Percentiles rank a stretch among this genome's conserved stretches.
phyloP scores from a whole-genome alignment of 2,888 invertebrate genomes.

The Melieria omissa region DNA sequence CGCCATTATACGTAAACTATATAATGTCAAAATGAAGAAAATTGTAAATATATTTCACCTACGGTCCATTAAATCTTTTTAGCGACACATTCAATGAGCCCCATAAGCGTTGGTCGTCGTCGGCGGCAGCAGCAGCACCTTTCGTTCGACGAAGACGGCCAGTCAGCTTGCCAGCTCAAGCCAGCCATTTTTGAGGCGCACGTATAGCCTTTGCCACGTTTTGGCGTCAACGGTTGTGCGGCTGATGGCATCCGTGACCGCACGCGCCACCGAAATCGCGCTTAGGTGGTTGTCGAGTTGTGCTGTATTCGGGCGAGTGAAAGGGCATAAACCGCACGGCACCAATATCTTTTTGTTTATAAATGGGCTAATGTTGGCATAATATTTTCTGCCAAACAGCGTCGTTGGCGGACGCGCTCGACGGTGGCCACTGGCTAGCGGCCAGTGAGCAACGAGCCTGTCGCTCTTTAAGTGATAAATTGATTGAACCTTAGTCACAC shows the following conservation, averaged over 20 bases:
- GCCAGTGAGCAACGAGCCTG: constrained; percentile 32
- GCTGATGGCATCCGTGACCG: background rate
- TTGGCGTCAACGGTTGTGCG: background rate
- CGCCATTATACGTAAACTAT: too few species aligned
- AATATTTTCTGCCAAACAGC: constrained; percentile 45
- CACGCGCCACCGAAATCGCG: background rate
- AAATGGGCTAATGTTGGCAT: constrained; percentile 57
- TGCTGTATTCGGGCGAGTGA: background rate
- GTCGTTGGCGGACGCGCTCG: background rate
- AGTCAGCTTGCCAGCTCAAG: background rate
- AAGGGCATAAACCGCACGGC: constrained; percentile 38
- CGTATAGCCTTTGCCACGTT: background rate
- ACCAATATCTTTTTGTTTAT: constrained; percentile 60
- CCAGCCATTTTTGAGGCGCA: background rate
- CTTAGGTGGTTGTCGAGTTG: too few species aligned
- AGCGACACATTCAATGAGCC: constrained; percentile 58
- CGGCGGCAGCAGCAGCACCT: constrained; percentile 50
- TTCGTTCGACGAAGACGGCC: constrained; percentile 27
- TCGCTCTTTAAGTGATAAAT: constrained; percentile 59
- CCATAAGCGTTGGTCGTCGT: constrained; percentile 47
- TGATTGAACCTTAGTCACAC: constrained; percentile 48
- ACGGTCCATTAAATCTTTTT: constrained; percentile 57
- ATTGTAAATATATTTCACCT: constrained; percentile 44
- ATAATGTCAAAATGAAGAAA: too few species aligned
- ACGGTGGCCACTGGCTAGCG: background rate